Percentiles rank a stretch among this genome's conserved stretches.
Evolutionary conservation across 2,113 vertebrate species (phyloP).

Genomic region (Limnothrissa miodon): DNA sequence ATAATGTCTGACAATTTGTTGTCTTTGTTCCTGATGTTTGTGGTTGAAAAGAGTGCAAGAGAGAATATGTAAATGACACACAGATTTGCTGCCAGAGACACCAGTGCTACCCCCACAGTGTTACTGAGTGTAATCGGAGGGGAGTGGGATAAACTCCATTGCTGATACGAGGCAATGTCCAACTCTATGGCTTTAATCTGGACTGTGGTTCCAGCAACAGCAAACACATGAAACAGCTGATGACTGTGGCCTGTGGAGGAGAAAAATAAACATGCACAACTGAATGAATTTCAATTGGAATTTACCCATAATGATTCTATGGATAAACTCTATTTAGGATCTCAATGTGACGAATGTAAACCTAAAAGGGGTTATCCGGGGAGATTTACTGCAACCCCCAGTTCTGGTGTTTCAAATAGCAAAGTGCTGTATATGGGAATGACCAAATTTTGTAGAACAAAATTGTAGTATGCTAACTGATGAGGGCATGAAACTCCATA

Average conservation of each 20-base stretch:
- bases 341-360: no score
- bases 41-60: conserved; percentile 63
- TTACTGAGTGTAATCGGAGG: conserved; percentile 66
- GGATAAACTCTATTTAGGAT: no score
- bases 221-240: conserved; percentile 90
- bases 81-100: conserved; percentile 66
- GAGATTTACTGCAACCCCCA: no score
- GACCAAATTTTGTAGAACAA: no score
- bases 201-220: conserved; percentile 80
- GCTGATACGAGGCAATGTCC: conserved; percentile 78
- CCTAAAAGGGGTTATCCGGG: no score
- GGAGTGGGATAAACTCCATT: conserved; percentile 66
- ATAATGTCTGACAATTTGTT: conserved; percentile 30
- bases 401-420: no score
- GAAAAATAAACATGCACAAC: conserved; percentile 22
- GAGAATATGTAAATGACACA: conserved; percentile 76
- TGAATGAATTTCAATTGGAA: no score
- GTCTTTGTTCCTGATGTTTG: conserved; percentile 28
- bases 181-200: conserved; percentile 83
- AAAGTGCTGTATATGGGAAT: no score
- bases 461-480: no score
- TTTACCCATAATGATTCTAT: no score
- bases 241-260: conserved; percentile 89
- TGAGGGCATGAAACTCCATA: no score
- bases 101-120: conserved; percentile 60